Evolutionary conservation across 2,113 vertebrate species (phyloP).

Genomic region (Sprattus sprattus): DNA sequence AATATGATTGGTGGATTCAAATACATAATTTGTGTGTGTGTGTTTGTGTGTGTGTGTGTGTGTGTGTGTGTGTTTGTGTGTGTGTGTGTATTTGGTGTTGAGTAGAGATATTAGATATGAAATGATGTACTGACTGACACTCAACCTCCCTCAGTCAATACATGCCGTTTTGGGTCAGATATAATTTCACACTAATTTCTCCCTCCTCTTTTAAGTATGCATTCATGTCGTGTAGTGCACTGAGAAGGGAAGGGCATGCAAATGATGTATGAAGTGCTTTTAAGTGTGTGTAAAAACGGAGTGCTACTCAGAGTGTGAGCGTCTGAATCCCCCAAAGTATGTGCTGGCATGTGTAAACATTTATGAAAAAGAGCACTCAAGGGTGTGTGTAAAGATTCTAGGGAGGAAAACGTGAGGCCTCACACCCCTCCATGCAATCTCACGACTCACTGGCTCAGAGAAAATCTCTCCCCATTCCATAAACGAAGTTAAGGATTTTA

Average conservation of each 20-base stretch:
- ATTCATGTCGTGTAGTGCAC: neutral
- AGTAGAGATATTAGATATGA: neutral
- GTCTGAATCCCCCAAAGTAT: neutral
- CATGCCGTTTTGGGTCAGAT: neutral
- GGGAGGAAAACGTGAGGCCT: neutral
- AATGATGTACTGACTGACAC: neutral
- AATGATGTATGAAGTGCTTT: neutral
- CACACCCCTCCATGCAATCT: conserved; percentile 62
- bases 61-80: conserved; percentile 32
- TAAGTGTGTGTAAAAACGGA: neutral
- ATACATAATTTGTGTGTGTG: no score
- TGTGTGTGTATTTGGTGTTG: conserved; percentile 4
- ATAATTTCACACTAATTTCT: neutral
- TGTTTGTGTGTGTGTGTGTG: conserved; percentile 16
- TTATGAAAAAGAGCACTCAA: neutral
- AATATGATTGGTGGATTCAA: no score
- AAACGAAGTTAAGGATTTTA: conserved; percentile 51
- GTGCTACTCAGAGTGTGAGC: neutral
- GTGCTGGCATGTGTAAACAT: neutral
- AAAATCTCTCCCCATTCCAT: conserved; percentile 71
- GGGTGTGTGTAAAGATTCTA: neutral
- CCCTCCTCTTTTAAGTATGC: neutral
- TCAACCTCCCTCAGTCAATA: neutral
- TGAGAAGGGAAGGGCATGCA: neutral
- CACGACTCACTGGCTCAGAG: conserved; percentile 74